Conservation (phyloP, 2,113 vertebrate genomes). For the Etheostoma spectabile region DNA sequence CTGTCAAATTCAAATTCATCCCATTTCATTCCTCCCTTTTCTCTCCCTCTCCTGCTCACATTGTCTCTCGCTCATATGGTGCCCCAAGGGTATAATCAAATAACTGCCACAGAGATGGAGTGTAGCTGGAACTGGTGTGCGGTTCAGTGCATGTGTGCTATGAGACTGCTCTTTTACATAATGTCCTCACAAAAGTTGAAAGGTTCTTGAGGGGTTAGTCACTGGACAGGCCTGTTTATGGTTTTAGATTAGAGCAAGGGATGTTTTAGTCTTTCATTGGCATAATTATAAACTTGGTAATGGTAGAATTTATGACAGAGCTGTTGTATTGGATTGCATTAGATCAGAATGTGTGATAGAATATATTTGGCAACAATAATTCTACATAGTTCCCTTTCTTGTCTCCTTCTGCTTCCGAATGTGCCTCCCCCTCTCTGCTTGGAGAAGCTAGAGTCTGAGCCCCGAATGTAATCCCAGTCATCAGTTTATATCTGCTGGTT, state of each 20-base stretch:
- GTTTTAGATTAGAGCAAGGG: not conserved
- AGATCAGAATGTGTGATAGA: too few relatives aligned
- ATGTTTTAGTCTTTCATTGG: not conserved
- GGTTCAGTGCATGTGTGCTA: constrained; percentile 17
- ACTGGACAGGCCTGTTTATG: constrained; percentile 10
- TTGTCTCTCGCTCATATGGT: constrained; percentile 48
- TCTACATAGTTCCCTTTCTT: too few relatives aligned
- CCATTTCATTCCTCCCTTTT: constrained; percentile 14
- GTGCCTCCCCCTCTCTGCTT: too few relatives aligned
- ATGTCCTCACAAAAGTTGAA: constrained; percentile 40
- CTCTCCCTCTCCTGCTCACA: constrained; percentile 11
- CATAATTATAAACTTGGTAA: too few relatives aligned
- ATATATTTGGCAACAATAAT: too few relatives aligned
- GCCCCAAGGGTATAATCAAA: constrained; percentile 66
- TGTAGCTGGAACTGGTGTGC: constrained; percentile 50
- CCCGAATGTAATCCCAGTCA: too few relatives aligned
- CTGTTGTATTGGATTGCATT: too few relatives aligned
- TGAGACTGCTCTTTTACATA: constrained; percentile 18
- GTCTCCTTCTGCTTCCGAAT: too few relatives aligned
- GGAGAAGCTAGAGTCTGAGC: too few relatives aligned
- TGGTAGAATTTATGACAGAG: too few relatives aligned
- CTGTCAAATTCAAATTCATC: constrained; percentile 59
- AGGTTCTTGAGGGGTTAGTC: constrained; percentile 1
- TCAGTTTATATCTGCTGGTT: too few relatives aligned
- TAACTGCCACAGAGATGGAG: constrained; percentile 70